Conservation (phyloP, 1,140 invertebrate genomes). For the Drosophila athabasca region DNA sequence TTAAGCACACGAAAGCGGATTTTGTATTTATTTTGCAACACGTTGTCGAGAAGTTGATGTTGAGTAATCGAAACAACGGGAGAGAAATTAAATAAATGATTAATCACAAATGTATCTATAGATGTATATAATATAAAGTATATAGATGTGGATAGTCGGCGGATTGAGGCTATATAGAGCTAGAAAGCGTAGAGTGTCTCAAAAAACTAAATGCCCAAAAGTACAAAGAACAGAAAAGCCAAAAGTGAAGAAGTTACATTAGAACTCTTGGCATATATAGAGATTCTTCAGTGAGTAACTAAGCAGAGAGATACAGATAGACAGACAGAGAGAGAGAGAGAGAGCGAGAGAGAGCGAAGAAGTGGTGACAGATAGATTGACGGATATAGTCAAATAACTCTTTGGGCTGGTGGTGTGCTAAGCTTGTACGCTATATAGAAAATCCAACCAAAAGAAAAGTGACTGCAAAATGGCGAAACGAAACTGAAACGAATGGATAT, state of each 20-base stretch:
- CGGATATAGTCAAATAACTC: constrained; percentile 24
- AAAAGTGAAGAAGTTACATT: constrained; percentile 45
- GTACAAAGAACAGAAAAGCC: constrained; percentile 38
- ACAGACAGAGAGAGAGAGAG: too few species aligned
- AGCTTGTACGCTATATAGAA: constrained; percentile 36
- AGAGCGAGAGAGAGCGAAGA: constrained; percentile 18
- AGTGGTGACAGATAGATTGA: constrained; percentile 8
- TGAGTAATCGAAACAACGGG: constrained; percentile 68
- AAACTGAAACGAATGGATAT: not conserved
- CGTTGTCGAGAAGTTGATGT: constrained; percentile 74
- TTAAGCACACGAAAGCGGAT: constrained; percentile 56
- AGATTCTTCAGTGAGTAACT: constrained; percentile 29
- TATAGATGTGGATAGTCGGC: constrained; percentile 50
- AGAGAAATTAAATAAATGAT: constrained; percentile 78
- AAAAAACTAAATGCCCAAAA: constrained; percentile 68
- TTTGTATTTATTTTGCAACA: constrained; percentile 35
- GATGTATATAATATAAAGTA: constrained; percentile 55
- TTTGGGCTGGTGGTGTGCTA: constrained; percentile 28
- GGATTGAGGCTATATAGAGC: constrained; percentile 38
- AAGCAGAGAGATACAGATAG: too few species aligned
- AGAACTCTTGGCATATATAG: constrained; percentile 22
- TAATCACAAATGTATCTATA: constrained; percentile 72
- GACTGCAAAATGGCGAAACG: not conserved
- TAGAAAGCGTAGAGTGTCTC: constrained; percentile 47
- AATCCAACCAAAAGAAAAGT: constrained; percentile 43